Evolutionary conservation across 2,888 invertebrate species (phyloP), one percentile per base, ranked within the genome.

Genomic region (Yponomeuta sedellus): DNA sequence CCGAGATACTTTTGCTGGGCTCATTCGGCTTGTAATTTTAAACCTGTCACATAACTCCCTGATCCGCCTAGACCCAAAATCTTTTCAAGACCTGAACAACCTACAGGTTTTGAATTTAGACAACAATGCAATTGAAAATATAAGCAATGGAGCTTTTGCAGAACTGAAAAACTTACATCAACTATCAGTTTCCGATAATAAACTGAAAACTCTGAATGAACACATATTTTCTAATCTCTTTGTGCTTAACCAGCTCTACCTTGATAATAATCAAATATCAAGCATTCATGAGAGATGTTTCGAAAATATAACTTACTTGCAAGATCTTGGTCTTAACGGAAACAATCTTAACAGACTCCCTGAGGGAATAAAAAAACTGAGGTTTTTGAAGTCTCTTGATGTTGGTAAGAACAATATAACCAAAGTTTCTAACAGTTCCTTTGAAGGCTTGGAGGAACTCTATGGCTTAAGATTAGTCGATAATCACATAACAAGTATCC

Each of bases 381-480:
- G 92, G 64, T 94, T 94, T 75, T 85, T 97, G 67, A 95, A 95
- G 81, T 94, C 95, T 0, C 92, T 97, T 65, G 96, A 97, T 82
- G 92, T 97, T 70, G 96, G 96, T 6, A 95, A 96, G 79, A 97
- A 97, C 82, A 93, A 93, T 70, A 94, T 97, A 72, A 92, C 94
- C 64, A 90, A 88, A 67, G 92, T 97, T 69, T 92, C 91, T n/a
- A 95, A 95, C 78, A 92, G 93, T 56, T 95, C 95, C 28, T 96
- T 97, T 77, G 92, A 93, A 73, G 95, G 96, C 0, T 85, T 97
- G 70, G 93, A 94, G 77, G 94, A 95, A 70, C 91, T 97, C 10
- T 94, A 94, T 75, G 95, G 95, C 0, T 85, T 97, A 39, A 92
- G 96, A 52, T 85, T 97, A 68, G 96, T 96, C 63, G 95, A 96